Percentiles rank a stretch among this genome's conserved stretches.
phyloP scores from a whole-genome alignment of 2,797 vertebrate genomes.

The Arnoldichthys spilopterus region DNA sequence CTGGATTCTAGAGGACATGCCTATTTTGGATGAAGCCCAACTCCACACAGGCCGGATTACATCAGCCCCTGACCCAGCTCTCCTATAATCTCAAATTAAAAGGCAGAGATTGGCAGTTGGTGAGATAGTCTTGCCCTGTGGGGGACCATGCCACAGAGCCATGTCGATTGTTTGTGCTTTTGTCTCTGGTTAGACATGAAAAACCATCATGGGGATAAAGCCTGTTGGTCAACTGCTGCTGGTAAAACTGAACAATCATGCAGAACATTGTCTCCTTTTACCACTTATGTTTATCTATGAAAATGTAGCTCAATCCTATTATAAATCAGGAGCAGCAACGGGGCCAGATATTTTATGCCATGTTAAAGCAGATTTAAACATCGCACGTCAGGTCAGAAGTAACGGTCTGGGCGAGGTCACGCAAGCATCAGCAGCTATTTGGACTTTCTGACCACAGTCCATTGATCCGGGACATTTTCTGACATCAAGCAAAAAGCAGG shows the following conservation, averaged over 20 bases:
- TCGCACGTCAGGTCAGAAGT: not conserved
- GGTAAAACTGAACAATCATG: not conserved
- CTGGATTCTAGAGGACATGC: not conserved
- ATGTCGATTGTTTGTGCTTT: not conserved
- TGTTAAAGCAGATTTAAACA: conserved; percentile 39
- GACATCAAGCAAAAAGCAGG: not conserved
- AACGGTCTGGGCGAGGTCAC: not conserved
- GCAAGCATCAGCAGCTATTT: not conserved
- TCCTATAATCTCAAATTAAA: conserved; percentile 31
- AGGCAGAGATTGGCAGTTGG: conserved; percentile 24
- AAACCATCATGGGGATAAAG: not conserved
- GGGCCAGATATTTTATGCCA: conserved; percentile 23
- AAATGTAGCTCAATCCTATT: conserved; percentile 46
- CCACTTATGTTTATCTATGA: conserved; percentile 11
- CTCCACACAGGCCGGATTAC: conserved; percentile 27
- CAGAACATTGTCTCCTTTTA: not conserved
- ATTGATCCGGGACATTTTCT: not conserved
- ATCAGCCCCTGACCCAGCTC: not conserved
- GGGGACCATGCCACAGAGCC: not conserved
- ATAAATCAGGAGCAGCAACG: conserved; percentile 14
- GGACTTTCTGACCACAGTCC: not conserved
- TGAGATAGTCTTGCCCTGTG: conserved; percentile 22
- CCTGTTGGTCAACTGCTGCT: not conserved
- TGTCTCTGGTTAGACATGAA: not conserved
- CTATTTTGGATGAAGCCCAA: not conserved